Evolutionary conservation across 1,140 invertebrate species (phyloP).

Genomic region (Trachymyrmex cornetzi): DNA sequence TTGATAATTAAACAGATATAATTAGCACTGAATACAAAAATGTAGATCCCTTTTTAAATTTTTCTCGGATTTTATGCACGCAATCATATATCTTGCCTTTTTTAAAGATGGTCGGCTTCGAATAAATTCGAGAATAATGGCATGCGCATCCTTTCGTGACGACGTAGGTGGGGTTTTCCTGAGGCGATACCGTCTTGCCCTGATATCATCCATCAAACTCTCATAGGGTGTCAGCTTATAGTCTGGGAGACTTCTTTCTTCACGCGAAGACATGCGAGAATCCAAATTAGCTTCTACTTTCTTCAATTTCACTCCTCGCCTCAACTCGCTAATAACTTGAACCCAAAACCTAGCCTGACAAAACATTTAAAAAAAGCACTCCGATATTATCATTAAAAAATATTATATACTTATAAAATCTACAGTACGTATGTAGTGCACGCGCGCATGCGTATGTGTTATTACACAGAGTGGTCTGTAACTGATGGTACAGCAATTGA

Average conservation of each 20-base stretch:
- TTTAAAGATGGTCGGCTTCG: slow-evolving; percentile 96
- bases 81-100: slow-evolving; percentile 89
- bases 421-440: too few species aligned
- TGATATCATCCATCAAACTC: slow-evolving; percentile 98
- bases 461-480: too few species aligned
- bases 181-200: slow-evolving; percentile 94
- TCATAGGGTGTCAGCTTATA: slow-evolving; percentile 99
- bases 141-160: slow-evolving; percentile 97
- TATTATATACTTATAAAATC: neutral
- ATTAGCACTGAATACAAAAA: slow-evolving; percentile 2
- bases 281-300: slow-evolving; percentile 92
- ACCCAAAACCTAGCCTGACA: slow-evolving; percentile 97
- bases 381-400: neutral
- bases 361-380: slow-evolving; percentile 33
- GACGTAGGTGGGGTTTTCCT: slow-evolving; percentile 89
- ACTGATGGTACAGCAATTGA: too few species aligned
- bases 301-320: slow-evolving; percentile 96
- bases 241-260: slow-evolving; percentile 89
- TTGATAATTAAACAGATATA: neutral
- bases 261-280: slow-evolving; percentile 65
- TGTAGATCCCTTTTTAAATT: neutral
- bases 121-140: slow-evolving; percentile 98
- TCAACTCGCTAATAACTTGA: slow-evolving; percentile 96
- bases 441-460: too few species aligned
- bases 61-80: neutral